Base-by-base conservation (phyloP, 2,888 invertebrate genomes). In the Trypoxylon attenuatum region DNA sequence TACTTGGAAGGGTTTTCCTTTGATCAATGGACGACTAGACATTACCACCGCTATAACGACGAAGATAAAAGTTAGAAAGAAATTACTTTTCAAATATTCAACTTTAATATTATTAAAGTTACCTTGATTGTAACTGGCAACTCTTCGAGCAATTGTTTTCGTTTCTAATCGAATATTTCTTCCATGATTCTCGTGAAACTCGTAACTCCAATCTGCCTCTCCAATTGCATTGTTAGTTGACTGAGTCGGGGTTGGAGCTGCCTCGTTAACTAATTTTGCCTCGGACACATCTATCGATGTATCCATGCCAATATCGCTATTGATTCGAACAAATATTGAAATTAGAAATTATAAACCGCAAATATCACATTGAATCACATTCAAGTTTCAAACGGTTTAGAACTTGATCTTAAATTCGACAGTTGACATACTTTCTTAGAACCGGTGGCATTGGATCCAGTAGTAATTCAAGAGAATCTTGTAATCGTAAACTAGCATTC, bases 61-160 rank as follows among this genome's bases (percentile, higher is more conserved):
- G 29, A 18, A 16, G 13, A 10, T 15, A 41, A 45, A 53, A 13
- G 2, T 15, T 16, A 16, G 5, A 27, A 4, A 77, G 73, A 50
- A 69, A 76, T 18, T 58, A 23, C 15, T 15, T 19, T 18, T 21
- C n/a, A 41, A 27, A n/a, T 15, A 45, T 23, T 22, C 10, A 2
- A 1, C 5, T n/a, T 13, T 23, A 4, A 0, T 0, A 15, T 38
- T 29, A 4, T 23, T 10, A 15, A 23, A 19, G 5, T 22, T 87
- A 4, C 93, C 96, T 80, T 97, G 94, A 86, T 96, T 94, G 83
- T 95, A 97, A 21, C 96, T 94, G 27, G 93, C 92, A 1, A 91
- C 92, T 51, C 97, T 90, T 76, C 91, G 88, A 0, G 96, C 97
- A 16, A 88, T 87, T 42, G 90, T 88, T 69, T 90, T 91, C 49